Percentiles rank a stretch among this genome's conserved stretches.
Evolutionary conservation across 2,888 invertebrate genomes (phyloP).

Genomic region (Nyleta sp.): DNA sequence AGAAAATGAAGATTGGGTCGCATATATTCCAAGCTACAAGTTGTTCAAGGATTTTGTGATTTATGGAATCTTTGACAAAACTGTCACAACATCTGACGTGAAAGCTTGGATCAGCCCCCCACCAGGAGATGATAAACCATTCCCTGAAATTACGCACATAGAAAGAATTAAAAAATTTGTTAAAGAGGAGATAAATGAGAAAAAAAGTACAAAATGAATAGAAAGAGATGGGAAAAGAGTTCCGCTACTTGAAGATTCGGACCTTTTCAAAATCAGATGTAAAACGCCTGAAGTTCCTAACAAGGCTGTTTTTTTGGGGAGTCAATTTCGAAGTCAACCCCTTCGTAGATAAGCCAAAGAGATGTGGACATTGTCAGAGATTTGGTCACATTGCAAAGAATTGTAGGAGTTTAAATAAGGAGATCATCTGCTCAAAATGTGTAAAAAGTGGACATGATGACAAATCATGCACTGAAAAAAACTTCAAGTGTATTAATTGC

Average conservation of each 20-base stretch:
- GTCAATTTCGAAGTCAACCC: slow-evolving; percentile 7
- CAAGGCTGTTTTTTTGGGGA: background rate
- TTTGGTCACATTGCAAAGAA: background rate
- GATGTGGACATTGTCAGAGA: background rate
- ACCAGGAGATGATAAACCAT: background rate
- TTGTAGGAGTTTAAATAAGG: slow-evolving; percentile 3
- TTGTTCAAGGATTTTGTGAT: slow-evolving; percentile 7
- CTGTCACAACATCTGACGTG: background rate
- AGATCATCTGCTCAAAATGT: background rate
- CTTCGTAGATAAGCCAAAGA: background rate
- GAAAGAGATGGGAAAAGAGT: slow-evolving; percentile 5
- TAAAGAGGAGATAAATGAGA: background rate
- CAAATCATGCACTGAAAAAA: background rate
- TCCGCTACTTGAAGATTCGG: background rate
- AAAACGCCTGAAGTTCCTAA: background rate
- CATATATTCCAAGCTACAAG: slow-evolving; percentile 15
- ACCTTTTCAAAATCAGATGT: slow-evolving; percentile 9
- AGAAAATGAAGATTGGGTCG: background rate
- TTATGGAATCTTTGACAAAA: slow-evolving; percentile 16
- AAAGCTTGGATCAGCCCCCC: background rate
- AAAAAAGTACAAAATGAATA: background rate
- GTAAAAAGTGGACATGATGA: background rate
- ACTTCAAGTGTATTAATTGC: background rate
- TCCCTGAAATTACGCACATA: slow-evolving; percentile 9
- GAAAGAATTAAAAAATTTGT: slow-evolving; percentile 15